A percentile compares a stretch with the other conserved stretches of the same genome.
Evolutionary conservation across 2,797 vertebrate genomes (phyloP).

Genomic region (Furcifer pardalis): DNA sequence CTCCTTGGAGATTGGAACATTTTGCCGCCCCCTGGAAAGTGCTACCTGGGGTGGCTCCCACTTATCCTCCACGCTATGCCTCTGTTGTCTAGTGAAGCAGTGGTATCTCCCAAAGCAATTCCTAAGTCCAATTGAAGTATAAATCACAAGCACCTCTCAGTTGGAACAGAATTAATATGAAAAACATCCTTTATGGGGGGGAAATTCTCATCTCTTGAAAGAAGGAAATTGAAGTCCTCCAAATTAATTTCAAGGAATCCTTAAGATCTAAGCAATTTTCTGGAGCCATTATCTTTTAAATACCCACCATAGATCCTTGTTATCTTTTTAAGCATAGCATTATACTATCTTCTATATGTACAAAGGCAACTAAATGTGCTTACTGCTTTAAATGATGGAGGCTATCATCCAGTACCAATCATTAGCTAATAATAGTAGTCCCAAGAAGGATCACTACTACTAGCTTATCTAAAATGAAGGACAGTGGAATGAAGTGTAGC

Average conservation of each 20-base stretch:
- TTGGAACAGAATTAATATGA: slow-evolving; percentile 31
- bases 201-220: slow-evolving; percentile 26
- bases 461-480: slow-evolving; percentile 57
- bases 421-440: slow-evolving; percentile 58
- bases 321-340: slow-evolving; percentile 55
- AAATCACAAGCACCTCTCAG: not conserved
- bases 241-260: slow-evolving; percentile 53
- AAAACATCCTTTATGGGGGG: slow-evolving; percentile 9
- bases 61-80: not conserved
- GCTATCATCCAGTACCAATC: slow-evolving; percentile 56
- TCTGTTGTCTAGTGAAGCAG: not conserved
- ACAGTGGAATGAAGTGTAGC: slow-evolving; percentile 33
- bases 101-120: not conserved
- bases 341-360: slow-evolving; percentile 52
- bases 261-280: slow-evolving; percentile 29
- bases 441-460: slow-evolving; percentile 49
- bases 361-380: slow-evolving; percentile 66
- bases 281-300: slow-evolving; percentile 21
- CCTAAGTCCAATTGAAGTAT: not conserved
- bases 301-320: slow-evolving; percentile 28
- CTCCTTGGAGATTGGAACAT: no score
- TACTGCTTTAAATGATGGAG: slow-evolving; percentile 59
- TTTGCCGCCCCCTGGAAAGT: no score
- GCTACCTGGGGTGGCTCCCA: no score
- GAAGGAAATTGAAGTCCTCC: slow-evolving; percentile 39